Evolutionary conservation across 2,797 vertebrate genomes (phyloP), one percentile per base, ranked within the genome.

Genomic region (Mus minutoides): DNA sequence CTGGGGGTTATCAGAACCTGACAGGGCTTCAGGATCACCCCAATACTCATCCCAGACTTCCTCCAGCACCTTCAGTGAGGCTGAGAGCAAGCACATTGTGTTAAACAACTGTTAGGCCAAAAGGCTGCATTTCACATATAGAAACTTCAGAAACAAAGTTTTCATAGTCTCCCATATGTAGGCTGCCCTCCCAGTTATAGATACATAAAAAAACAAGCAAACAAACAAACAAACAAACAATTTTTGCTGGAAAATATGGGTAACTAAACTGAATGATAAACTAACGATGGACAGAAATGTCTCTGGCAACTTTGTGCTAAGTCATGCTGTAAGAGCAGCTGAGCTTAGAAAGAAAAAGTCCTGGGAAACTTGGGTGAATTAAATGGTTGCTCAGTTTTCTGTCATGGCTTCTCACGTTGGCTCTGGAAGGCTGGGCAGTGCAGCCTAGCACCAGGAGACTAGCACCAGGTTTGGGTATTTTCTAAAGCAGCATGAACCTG

Each of bases 281-380:
- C 46, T 24, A 93, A 82, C 17, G 8, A 73, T 43, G 85, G 37
- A 52, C 78, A 37, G 56, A 82, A 95, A 69, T 26, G 37, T 43
- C 54, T 93, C 69, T 67, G 34, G 62, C 71, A 94, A 79, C 43
- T 86, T 80, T 71, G 58, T 78, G 92, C 26, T 24, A 43, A 10
- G 21, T 69, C 73, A 43, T 26, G 22, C 85, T 91, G 46, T 88
- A 87, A 96, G 24, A 96, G 2, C 56, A 90, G 88, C 31, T 71
- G 89, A 96, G 54, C 84, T 94, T 14, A 92, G 58, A 93, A 86
- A 91, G 75, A 71, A 85, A 87, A 52, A 73, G 21, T 78, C 24
- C 60, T 60, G 83, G 19, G 76, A 92, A 86, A 87, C 75, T 29
- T n/a, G 34, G 7, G 22, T 26, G 9, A 88, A 77, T 46, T 78